Percentiles rank a stretch among this genome's conserved stretches.
Conservation (phyloP, 2,113 vertebrate species). For the Carassius gibelio region DNA sequence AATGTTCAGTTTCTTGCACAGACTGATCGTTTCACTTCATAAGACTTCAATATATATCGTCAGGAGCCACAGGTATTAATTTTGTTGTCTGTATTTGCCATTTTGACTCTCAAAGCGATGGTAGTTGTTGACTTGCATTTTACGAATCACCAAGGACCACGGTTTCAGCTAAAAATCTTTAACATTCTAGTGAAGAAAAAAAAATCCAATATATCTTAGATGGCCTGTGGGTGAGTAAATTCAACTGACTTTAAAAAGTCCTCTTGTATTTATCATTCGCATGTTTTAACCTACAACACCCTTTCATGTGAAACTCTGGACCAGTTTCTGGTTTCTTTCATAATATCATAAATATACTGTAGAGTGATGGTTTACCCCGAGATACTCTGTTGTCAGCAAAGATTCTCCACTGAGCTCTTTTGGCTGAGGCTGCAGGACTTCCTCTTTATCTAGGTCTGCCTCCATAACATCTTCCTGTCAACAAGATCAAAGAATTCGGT, state of each 20-base stretch:
- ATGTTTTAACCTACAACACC: neutral
- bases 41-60: no score
- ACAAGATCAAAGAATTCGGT: conserved; percentile 7
- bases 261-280: no score
- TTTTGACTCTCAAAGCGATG: no score
- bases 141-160: neutral
- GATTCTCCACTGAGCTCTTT: conserved; percentile 91
- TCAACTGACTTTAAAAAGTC: neutral
- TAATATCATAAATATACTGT: neutral
- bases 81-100: no score
- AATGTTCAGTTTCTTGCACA: no score
- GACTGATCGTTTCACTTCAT: no score
- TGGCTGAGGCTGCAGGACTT: conserved; percentile 84
- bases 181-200: no score
- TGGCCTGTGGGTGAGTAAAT: neutral
- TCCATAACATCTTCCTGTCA: conserved; percentile 85
- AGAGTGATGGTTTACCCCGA: conserved; percentile 81
- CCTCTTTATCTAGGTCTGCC: conserved; percentile 87
- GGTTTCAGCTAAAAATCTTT: neutral
- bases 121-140: no score
- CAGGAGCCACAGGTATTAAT: no score
- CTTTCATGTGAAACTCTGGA: neutral
- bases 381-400: conserved; percentile 91
- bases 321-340: neutral
- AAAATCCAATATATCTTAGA: no score